Conservation (phyloP, 2,113 vertebrate genomes). For the Poicephalus meyeri region DNA sequence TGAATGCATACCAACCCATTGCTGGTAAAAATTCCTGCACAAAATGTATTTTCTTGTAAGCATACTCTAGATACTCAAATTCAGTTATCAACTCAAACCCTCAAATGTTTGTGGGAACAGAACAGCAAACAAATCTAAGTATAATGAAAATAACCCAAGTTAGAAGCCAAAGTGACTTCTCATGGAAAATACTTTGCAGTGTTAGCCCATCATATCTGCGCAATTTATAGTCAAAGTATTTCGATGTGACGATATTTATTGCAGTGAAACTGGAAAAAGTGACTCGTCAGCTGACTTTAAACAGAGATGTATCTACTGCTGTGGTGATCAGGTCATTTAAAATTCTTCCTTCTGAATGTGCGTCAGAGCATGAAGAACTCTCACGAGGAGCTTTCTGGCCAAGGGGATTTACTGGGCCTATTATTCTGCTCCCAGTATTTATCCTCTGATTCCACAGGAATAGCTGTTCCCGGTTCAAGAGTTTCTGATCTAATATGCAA, state of each 20-base stretch:
- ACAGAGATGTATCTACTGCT: neutral
- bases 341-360: conserved; percentile 46
- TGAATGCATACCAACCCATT: neutral
- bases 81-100: neutral
- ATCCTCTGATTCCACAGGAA: conserved; percentile 57
- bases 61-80: neutral
- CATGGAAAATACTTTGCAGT: neutral
- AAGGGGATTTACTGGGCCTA: conserved; percentile 59
- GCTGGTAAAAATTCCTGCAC: neutral
- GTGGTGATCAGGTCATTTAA: neutral
- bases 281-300: conserved; percentile 26
- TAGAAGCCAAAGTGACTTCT: neutral
- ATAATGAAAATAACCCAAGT: neutral
- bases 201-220: neutral
- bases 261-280: conserved; percentile 33
- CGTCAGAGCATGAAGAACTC: conserved; percentile 33
- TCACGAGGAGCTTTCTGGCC: conserved; percentile 51
- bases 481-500: conserved; percentile 68
- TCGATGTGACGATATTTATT: neutral
- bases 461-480: conserved; percentile 39
- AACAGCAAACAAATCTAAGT: neutral
- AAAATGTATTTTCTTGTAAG: neutral
- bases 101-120: neutral
- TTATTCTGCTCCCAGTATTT: conserved; percentile 61
- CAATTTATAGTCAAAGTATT: neutral